Percentiles rank a stretch among this genome's conserved stretches.
phyloP scores from a whole-genome alignment of 2,797 vertebrate genomes.

The Lates japonicus region DNA sequence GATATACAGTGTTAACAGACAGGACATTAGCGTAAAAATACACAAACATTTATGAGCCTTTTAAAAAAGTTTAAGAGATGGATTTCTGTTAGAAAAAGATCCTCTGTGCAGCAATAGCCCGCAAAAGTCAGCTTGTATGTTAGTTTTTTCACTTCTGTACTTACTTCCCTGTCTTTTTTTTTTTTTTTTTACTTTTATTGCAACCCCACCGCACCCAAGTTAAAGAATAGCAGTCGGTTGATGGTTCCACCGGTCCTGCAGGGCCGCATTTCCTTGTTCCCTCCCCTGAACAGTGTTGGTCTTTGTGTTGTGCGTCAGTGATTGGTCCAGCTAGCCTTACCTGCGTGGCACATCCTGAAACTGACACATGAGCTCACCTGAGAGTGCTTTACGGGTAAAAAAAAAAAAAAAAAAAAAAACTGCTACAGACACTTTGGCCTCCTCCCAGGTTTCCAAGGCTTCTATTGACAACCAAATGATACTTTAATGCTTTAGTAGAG shows the following conservation, averaged over 20 bases:
- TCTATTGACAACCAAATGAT: slow-evolving; percentile 16
- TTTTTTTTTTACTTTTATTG: slow-evolving; percentile 56
- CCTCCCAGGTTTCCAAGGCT: slow-evolving; percentile 25
- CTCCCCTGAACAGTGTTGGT: slow-evolving; percentile 73
- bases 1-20: slow-evolving; percentile 12
- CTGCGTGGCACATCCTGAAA: slow-evolving; percentile 87
- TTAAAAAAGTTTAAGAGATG: background rate
- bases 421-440: slow-evolving; percentile 43
- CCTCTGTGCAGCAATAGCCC: slow-evolving; percentile 7
- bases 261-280: slow-evolving; percentile 82
- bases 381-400: slow-evolving; percentile 59
- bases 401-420: slow-evolving; percentile 34
- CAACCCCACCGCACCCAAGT: slow-evolving; percentile 81
- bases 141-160: slow-evolving; percentile 15
- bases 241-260: slow-evolving; percentile 86
- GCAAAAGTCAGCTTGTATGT: slow-evolving; percentile 34
- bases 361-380: slow-evolving; percentile 83
- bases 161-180: slow-evolving; percentile 53
- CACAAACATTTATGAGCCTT: background rate
- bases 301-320: slow-evolving; percentile 80
- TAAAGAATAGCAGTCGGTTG: slow-evolving; percentile 85
- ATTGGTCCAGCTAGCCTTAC: slow-evolving; percentile 80
- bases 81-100: background rate
- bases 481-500: slow-evolving; percentile 10
- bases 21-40: slow-evolving; percentile 14